Evolutionary conservation across 2,113 vertebrate species (phyloP).

Genomic region (Coracopsis vasa): DNA sequence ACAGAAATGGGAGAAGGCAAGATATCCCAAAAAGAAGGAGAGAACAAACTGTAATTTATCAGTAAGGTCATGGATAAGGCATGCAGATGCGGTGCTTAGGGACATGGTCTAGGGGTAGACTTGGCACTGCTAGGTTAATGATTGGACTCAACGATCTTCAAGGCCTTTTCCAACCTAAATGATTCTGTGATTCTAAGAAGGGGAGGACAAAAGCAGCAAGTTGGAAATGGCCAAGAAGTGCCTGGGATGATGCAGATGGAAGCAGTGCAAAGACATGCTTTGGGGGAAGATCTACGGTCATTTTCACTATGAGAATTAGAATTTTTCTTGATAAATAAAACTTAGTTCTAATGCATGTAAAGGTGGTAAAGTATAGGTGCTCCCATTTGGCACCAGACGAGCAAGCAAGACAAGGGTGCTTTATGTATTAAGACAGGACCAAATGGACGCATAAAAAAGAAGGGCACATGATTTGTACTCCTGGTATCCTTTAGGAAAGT

Average conservation of each 20-base stretch:
- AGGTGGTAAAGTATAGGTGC: background rate
- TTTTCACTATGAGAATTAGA: background rate
- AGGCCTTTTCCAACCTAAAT: background rate
- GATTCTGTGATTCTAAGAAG: background rate
- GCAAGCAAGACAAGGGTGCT: background rate
- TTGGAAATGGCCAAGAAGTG: background rate
- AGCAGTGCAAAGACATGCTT: background rate
- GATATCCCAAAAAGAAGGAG: background rate
- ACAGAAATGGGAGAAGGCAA: background rate
- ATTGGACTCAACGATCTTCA: background rate
- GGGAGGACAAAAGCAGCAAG: background rate
- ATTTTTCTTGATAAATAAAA: background rate
- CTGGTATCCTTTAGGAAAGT: background rate
- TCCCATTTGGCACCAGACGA: background rate
- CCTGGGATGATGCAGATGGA: background rate
- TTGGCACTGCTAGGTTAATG: background rate
- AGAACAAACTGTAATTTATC: background rate
- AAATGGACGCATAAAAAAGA: background rate
- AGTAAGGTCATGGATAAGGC: background rate
- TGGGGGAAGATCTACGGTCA: background rate
- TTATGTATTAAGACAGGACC: background rate
- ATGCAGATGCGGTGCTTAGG: background rate
- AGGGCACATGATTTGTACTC: background rate
- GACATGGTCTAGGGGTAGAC: background rate
- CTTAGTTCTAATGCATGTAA: background rate